These are phyloP conservation scores for Andrena praecox DNA, from an alignment of 2,888 invertebrate species.

Conservation along the genomic window DNA sequence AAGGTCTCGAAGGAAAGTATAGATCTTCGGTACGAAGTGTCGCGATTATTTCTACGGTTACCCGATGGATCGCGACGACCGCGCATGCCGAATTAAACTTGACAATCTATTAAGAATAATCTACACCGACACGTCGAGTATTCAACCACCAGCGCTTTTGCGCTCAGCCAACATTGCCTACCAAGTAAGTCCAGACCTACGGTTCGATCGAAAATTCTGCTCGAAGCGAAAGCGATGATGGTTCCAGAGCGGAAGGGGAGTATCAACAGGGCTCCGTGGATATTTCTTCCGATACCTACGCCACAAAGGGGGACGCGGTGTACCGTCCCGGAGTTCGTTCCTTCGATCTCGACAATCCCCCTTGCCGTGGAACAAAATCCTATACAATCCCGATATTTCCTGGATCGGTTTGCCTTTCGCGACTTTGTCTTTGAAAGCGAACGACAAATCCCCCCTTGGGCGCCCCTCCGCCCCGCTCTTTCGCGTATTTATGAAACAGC, in stretches of 20 bases:
- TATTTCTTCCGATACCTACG: slow-evolving; percentile 21
- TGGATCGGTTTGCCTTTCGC: slow-evolving; percentile 65
- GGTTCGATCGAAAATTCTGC: slow-evolving; percentile 1
- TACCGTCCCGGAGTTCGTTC: slow-evolving; percentile 21
- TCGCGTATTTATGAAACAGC: slow-evolving; percentile 68
- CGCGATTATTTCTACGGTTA: too few species aligned
- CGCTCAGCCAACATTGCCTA: too few species aligned
- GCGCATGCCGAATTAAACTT: too few species aligned
- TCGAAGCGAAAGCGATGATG: background rate
- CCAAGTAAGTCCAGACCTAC: background rate
- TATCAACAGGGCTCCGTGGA: slow-evolving; percentile 11
- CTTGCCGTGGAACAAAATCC: slow-evolving; percentile 53
- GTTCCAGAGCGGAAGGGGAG: background rate
- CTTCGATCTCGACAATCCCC: slow-evolving; percentile 56
- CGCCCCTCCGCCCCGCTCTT: slow-evolving; percentile 15
- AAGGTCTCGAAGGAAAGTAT: too few species aligned
- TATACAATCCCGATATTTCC: slow-evolving; percentile 64
- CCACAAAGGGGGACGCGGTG: slow-evolving; percentile 21
- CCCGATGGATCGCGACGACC: too few species aligned
- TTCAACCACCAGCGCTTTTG: too few species aligned
- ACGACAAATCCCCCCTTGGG: slow-evolving; percentile 24
- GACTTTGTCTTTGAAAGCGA: slow-evolving; percentile 60
- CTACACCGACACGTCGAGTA: too few species aligned
- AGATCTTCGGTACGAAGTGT: too few species aligned
- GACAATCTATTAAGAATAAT: too few species aligned